These are phyloP conservation scores for Lynx canadensis DNA, from an alignment of 2,113 vertebrate genomes.

Conservation along the genomic window DNA sequence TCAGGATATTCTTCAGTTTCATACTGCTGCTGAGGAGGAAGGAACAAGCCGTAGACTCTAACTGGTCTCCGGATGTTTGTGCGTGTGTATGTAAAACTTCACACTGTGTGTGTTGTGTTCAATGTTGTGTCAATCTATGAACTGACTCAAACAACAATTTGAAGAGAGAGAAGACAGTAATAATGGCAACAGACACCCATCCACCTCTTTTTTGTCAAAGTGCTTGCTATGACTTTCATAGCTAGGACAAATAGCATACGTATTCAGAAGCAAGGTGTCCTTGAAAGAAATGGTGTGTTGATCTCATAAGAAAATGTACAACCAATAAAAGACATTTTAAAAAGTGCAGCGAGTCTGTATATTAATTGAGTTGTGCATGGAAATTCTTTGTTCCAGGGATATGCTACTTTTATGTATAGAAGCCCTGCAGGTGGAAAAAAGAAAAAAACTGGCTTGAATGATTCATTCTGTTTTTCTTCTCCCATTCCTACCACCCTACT, in stretches of 20 bases:
- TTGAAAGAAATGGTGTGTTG: constrained; percentile 78
- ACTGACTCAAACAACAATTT: constrained; percentile 78
- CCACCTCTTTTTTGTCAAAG: constrained; percentile 69
- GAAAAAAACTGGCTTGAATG: not conserved
- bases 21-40: constrained; percentile 80
- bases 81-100: constrained; percentile 44
- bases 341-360: constrained; percentile 53
- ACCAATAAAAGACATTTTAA: constrained; percentile 84
- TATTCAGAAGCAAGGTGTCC: constrained; percentile 79
- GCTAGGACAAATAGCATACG: constrained; percentile 71
- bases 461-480: not conserved
- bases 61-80: constrained; percentile 57
- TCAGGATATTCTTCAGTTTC: constrained; percentile 81
- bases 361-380: not conserved
- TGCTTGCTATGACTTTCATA: constrained; percentile 80
- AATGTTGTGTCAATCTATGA: constrained; percentile 69
- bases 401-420: not conserved
- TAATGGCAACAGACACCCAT: constrained; percentile 11
- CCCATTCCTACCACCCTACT: rapidly evolving
- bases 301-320: constrained; percentile 82
- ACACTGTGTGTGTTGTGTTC: constrained; percentile 75
- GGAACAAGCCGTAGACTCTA: constrained; percentile 68
- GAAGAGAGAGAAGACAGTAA: constrained; percentile 48
- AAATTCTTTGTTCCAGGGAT: not conserved
- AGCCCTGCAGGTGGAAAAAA: not conserved